Evolutionary conservation across 2,797 vertebrate genomes (phyloP), one percentile per base, ranked within the genome.

Genomic region (Loris lydekkerianus): DNA sequence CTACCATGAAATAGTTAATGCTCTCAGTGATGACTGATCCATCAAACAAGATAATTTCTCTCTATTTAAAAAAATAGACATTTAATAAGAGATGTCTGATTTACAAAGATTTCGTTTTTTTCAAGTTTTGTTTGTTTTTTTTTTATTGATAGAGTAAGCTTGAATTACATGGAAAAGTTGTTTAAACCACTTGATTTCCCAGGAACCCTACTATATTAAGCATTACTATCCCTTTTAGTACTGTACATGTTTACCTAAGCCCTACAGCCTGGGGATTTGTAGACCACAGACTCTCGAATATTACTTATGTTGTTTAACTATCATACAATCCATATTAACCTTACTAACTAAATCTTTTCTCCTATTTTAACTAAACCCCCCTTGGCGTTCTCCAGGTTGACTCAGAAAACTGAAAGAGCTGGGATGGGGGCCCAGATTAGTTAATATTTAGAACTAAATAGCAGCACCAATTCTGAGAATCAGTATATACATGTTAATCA

Each of bases 401-500:
- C 78, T 94, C 29, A n/a, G 58, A 93, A 95, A 95, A 82, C 73
- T 67, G 46, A 77, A 96, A 85, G 60, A 77, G 1, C 81, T 93
- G 43, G 43, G n/a, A 84, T 10, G 56, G 87, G 94, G 20, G 34
- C 49, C 49, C 13, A 15, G 10, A 25, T 82, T 85, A 53, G 27
- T 89, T 89, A 69, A n/a, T 89, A 72, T 88, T 89, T 95, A 37
- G n/a, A 86, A 27, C 94, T 40, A 27, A 70, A 76, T 82, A 34
- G 5, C 8, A 65, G 73, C 70, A 73, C 80, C 40, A 94, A 3
- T 21, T 56, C 76, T 80, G 76, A 86, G 49, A 88, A 70, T 82
- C 89, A n/a, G 89, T 94, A 56, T 72, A 49, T 46, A 18, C 11
- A 15, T 37, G 43, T 58, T 73, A 67, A 92, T 78, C 18, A 10